Percentiles rank a stretch among this genome's conserved stretches.
These are phyloP conservation scores for Globia sparganii DNA, from an alignment of 2,888 invertebrate species.

Conservation along the genomic window DNA sequence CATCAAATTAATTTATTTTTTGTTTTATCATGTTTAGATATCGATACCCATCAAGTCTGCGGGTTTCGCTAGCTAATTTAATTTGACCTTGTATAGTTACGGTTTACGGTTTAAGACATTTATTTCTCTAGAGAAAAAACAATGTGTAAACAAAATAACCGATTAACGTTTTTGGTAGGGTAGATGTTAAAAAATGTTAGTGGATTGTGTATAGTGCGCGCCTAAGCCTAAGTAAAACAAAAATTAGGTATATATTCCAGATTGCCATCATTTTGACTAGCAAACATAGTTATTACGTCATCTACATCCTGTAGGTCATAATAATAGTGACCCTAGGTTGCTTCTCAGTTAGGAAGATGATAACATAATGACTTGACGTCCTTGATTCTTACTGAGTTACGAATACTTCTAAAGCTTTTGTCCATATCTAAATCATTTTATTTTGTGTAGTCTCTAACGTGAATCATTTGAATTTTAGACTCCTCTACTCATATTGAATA, in stretches of 20 bases:
- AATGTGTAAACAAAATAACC: too few species aligned
- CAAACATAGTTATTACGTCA: constrained; percentile 12
- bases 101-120: too few species aligned
- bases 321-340: not conserved
- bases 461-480: not conserved
- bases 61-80: too few species aligned
- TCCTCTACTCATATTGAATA: not conserved
- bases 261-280: not conserved
- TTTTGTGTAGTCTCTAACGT: not conserved
- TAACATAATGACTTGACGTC: not conserved
- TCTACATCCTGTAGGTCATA: constrained; percentile 33
- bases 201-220: too few species aligned
- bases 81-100: too few species aligned
- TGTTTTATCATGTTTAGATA: too few species aligned
- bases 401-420: not conserved
- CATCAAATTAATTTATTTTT: too few species aligned
- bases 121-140: too few species aligned
- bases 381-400: not conserved
- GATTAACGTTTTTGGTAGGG: too few species aligned
- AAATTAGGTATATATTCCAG: not conserved
- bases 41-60: too few species aligned
- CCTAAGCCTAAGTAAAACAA: too few species aligned
- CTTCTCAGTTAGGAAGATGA: not conserved
- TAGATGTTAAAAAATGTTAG: too few species aligned
- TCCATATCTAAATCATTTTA: not conserved